Evolutionary conservation across 2,888 invertebrate species (phyloP), one percentile per base, ranked within the genome.

Genomic region (Ennomos erosarius): DNA sequence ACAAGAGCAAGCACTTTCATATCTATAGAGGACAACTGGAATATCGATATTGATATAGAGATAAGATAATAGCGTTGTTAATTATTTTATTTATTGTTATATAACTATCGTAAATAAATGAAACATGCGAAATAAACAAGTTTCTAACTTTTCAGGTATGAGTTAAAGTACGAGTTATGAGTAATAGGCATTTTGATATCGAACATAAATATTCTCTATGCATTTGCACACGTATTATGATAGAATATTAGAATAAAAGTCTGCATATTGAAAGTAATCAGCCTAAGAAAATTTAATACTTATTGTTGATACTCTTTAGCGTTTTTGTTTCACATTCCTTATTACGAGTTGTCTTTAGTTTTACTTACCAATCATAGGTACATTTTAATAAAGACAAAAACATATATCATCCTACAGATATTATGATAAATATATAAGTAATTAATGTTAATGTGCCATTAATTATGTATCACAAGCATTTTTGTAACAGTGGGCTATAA

Each of bases 11-110:
- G 36, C 42, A 40, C 37, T 44, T 46, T 43, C 64, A 66, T 85
- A 88, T 87, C 87, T 81, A 57, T 67, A n/a, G n/a, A 69, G 69
- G 59, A 63, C 69, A 75, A 84, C 75, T 85, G 69, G 83, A 75
- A 64, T 83, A 68, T 70, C 73, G 77, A 79, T 82, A 81, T 78
- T 78, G 82, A 79, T 81, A 80, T 69, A 74, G 58, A 77, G 85
- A 86, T 84, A 84, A 84, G 80, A 76, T 81, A 75, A 5, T 56
- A 62, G 55, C 61, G 62, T 59, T 72, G 61, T 73, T 76, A 77
- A 81, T 79, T 78, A 70, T 66, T 37, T 63, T 63, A 26, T 65
- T 67, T 64, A 57, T 62, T 61, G 46, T 38, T 58, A 56, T 54
- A 46, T 50, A 50, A 16, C 40, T 53, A 40, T 38, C 36, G 51